Conservation (phyloP, 1,140 invertebrate genomes). For the Coenobita brevimanus region DNA sequence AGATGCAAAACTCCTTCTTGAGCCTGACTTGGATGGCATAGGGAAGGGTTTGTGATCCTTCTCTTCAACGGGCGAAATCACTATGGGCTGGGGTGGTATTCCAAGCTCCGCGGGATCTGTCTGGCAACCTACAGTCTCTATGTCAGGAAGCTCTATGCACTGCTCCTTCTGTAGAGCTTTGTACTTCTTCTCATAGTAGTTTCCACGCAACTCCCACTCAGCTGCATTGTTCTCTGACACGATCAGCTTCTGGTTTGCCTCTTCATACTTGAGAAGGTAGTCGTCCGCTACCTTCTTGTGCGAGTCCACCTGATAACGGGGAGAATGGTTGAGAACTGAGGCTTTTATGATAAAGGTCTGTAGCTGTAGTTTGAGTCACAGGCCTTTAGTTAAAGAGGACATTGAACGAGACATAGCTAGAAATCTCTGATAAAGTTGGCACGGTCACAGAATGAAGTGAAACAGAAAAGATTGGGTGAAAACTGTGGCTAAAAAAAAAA, state of each 20-base stretch:
- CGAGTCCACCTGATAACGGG: constrained; percentile 79
- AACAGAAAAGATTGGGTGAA: too few species aligned
- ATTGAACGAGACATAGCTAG: too few species aligned
- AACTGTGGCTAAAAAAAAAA: too few species aligned
- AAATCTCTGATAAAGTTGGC: too few species aligned
- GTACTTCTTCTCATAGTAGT: constrained; percentile 69
- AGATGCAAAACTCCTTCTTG: constrained; percentile 58
- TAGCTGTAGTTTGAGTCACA: too few species aligned
- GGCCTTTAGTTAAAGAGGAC: too few species aligned
- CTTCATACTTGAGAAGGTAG: constrained; percentile 85
- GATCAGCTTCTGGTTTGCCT: constrained; percentile 83
- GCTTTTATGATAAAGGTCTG: too few species aligned
- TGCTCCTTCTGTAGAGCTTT: constrained; percentile 68
- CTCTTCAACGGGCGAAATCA: constrained; percentile 12
- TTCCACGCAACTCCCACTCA: constrained; percentile 63
- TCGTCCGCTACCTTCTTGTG: constrained; percentile 85
- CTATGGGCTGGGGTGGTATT: background rate
- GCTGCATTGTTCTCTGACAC: constrained; percentile 77
- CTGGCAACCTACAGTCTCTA: constrained; percentile 55
- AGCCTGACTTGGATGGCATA: constrained; percentile 43
- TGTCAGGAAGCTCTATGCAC: constrained; percentile 66
- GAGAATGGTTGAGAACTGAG: too few species aligned
- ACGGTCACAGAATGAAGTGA: too few species aligned
- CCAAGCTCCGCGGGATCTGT: constrained; percentile 60
- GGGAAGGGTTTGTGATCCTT: constrained; percentile 15